A percentile compares a stretch with the other conserved stretches of the same genome.
Conservation (phyloP, 2,888 invertebrate species). For the Ditula angustiorana region DNA sequence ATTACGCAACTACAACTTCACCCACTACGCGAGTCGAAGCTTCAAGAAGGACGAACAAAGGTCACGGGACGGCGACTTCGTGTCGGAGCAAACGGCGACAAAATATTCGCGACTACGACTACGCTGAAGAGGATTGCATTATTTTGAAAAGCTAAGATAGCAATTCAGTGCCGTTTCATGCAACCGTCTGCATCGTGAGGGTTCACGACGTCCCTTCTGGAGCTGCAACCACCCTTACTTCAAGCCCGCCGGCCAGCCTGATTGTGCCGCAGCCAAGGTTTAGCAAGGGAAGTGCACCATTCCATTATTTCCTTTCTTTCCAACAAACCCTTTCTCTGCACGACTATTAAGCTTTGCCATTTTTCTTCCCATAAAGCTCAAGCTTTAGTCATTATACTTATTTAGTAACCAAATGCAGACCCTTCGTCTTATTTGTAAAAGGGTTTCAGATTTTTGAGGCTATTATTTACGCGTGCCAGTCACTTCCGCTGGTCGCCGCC, state of each 20-base stretch:
- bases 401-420: too few species aligned
- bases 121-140: too few species aligned
- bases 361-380: too few species aligned
- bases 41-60: background rate
- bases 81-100: background rate
- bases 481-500: too few species aligned
- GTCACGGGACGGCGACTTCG: background rate
- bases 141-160: background rate
- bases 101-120: too few species aligned
- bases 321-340: background rate
- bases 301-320: background rate
- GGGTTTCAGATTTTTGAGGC: too few species aligned
- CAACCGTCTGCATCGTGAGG: background rate
- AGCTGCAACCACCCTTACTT: background rate
- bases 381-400: too few species aligned
- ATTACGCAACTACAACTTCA: background rate
- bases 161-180: background rate
- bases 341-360: background rate
- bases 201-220: background rate
- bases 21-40: slow-evolving; percentile 1
- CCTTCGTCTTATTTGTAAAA: too few species aligned
- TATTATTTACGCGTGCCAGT: too few species aligned
- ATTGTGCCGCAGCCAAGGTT: background rate
- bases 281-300: slow-evolving; percentile 4
- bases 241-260: background rate